These are phyloP conservation scores for Prunella himalayana DNA, from an alignment of 2,113 vertebrate species.

Conservation along the genomic window DNA sequence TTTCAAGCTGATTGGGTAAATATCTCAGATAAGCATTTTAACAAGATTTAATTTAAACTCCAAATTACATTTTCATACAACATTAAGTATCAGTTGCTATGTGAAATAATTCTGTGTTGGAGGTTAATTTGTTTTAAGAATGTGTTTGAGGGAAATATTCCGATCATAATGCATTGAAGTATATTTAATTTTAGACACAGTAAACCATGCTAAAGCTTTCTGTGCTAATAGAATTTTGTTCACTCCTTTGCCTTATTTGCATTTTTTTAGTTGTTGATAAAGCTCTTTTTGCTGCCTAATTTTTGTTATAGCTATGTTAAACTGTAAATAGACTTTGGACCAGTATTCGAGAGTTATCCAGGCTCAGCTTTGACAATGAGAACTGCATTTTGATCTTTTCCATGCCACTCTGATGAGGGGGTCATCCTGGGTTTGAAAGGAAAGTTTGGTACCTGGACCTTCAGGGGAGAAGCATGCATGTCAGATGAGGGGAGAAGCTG, in stretches of 20 bases:
- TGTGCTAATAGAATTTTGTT: neutral
- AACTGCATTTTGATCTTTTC: neutral
- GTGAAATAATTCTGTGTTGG: neutral
- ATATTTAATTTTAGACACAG: neutral
- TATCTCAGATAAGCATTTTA: slow-evolving; percentile 3
- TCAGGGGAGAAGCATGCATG: neutral
- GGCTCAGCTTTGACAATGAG: neutral
- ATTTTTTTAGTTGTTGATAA: neutral
- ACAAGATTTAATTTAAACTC: slow-evolving; percentile 14
- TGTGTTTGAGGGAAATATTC: neutral
- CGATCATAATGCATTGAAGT: neutral
- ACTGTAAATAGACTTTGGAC: neutral
- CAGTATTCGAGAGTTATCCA: neutral
- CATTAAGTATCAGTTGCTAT: neutral
- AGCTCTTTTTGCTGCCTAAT: neutral
- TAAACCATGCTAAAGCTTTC: neutral
- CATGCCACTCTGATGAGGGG: neutral
- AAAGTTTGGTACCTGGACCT: neutral
- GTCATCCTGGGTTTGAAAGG: neutral
- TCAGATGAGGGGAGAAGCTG: neutral
- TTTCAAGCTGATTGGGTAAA: neutral
- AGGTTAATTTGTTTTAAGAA: neutral
- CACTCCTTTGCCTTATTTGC: neutral
- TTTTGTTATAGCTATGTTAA: neutral
- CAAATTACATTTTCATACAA: slow-evolving; percentile 14